Evolutionary conservation across 2,113 vertebrate genomes (phyloP).

Genomic region (Isurus oxyrinchus): DNA sequence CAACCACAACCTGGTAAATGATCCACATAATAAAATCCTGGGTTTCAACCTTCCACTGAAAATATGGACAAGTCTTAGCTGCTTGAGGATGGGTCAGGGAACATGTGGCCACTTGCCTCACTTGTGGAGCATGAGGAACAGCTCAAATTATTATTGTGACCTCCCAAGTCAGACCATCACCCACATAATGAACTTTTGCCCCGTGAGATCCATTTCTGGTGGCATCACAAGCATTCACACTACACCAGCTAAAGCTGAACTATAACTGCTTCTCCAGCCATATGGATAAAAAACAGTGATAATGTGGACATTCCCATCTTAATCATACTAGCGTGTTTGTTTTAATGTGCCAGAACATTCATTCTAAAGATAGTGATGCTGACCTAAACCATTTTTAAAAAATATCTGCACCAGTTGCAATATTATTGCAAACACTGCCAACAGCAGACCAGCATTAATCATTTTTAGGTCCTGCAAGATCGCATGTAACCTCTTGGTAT

Average conservation of each 20-base stretch:
- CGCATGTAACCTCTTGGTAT: not conserved
- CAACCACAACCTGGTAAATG: not conserved
- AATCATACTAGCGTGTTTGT: not conserved
- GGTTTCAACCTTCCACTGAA: not conserved
- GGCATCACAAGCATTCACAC: not conserved
- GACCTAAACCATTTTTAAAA: not conserved
- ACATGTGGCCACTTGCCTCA: not conserved
- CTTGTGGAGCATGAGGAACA: not conserved
- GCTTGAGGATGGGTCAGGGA: not conserved
- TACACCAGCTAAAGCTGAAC: not conserved
- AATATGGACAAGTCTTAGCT: not conserved
- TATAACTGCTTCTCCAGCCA: not conserved
- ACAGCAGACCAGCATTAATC: not conserved
- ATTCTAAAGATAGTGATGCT: not conserved
- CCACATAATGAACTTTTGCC: not conserved
- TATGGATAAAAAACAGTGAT: not conserved
- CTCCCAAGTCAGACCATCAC: not conserved
- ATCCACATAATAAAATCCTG: no score
- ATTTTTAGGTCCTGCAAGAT: not conserved
- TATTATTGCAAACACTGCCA: not conserved
- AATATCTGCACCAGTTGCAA: not conserved
- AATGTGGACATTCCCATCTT: not conserved
- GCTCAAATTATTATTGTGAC: not conserved
- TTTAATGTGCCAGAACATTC: not conserved
- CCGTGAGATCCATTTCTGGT: not conserved